Evolutionary conservation across 2,888 invertebrate genomes (phyloP), one percentile per base, ranked within the genome.

Genomic region (Xestobium rufovillosum): DNA sequence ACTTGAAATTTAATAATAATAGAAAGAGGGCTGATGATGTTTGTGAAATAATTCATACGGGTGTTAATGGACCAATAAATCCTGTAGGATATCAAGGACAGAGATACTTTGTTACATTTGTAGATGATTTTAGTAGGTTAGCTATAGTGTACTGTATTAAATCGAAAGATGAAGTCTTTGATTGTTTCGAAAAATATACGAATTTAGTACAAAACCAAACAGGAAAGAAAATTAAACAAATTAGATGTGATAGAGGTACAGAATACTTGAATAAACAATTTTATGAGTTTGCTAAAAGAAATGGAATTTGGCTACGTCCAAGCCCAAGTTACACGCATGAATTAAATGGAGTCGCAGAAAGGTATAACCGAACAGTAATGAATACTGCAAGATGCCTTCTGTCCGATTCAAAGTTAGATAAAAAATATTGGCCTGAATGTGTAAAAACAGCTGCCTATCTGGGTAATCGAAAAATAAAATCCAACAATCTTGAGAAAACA

Each of bases 71-170:
- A n/a, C 43, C 44, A 26, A 41, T 39, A 33, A 12, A 26, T 28
- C 45, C 36, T 16, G 26, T 26, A 19, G 48, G 43, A 11, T 38
- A 38, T 2, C 41, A 43, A 11, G 45, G 47, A 6, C 42, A 46
- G 41, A 48, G 29, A 43, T 50, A 48, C 36, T 50, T 50, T 34
- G 19, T 51, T 4, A 36, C 44, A 3, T 45, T 51, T 36, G 37
- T 50, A 2, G 51, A 51, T 38, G 49, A 50, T 32, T 48, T 41
- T 39, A 51, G 47, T 36, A 44, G 43, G 42, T 28, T 42, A 16
- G 41, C 41, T 2, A 35, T 26, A 34, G 34, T 45, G 13, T 50
- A 50, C 40, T 31, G 26, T 9, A 49, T 49, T 14, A 43, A 48
- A 43, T 30, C 40, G 6, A 49, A 48, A 39, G 27, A 28, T 33